Percentiles rank a stretch among this genome's conserved stretches.
These are phyloP conservation scores for Rhaphigaster nebulosa DNA, from an alignment of 2,888 invertebrate species.

Conservation along the genomic window DNA sequence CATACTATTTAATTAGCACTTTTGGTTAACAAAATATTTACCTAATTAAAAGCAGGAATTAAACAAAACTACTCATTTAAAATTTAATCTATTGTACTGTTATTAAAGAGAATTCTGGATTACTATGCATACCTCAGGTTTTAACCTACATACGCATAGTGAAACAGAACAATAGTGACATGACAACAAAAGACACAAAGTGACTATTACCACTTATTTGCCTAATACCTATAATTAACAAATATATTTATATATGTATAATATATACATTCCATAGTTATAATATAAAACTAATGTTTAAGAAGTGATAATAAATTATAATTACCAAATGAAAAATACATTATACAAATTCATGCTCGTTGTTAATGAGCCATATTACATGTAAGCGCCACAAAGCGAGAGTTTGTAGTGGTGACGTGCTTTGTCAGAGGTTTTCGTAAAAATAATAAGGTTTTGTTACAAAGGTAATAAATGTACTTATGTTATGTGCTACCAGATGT, in stretches of 20 bases:
- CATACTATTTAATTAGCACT: constrained; percentile 60
- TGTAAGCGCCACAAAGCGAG: constrained; percentile 65
- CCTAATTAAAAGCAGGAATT: constrained; percentile 59
- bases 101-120: constrained; percentile 50
- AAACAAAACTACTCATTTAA: constrained; percentile 58
- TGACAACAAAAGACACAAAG: constrained; percentile 56
- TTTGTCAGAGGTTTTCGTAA: constrained; percentile 56
- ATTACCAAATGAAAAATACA: constrained; percentile 61
- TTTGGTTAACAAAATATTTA: constrained; percentile 57
- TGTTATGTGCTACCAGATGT: constrained; percentile 65
- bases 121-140: constrained; percentile 22
- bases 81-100: constrained; percentile 44
- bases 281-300: constrained; percentile 55
- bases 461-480: constrained; percentile 64
- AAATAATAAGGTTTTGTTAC: constrained; percentile 63
- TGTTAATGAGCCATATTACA: constrained; percentile 65
- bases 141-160: constrained; percentile 11
- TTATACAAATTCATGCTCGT: constrained; percentile 64
- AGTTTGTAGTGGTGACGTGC: constrained; percentile 65
- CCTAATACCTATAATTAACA: constrained; percentile 52
- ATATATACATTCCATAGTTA: constrained; percentile 57
- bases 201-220: constrained; percentile 56
- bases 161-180: constrained; percentile 41
- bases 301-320: constrained; percentile 53
- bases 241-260: constrained; percentile 54